Percentiles rank a stretch among this genome's conserved stretches.
These are phyloP conservation scores for Oxyura jamaicensis DNA, from an alignment of 2,113 vertebrate genomes.

Conservation along the genomic window DNA sequence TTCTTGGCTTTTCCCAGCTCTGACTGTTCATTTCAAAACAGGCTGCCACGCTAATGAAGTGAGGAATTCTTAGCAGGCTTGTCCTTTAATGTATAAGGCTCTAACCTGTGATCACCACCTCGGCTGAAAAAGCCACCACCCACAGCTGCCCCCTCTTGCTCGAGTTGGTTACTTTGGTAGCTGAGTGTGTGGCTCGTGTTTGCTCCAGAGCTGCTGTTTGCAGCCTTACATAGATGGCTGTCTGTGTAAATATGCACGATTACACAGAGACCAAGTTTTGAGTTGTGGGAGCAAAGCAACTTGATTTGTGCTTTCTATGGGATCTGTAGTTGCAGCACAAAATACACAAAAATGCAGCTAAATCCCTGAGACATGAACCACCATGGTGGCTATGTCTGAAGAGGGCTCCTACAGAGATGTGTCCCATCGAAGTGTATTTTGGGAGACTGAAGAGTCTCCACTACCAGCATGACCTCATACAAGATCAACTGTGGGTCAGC, in stretches of 20 bases:
- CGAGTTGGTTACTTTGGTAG: background rate
- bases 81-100: background rate
- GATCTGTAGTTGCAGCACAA: background rate
- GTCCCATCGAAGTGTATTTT: background rate
- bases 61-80: background rate
- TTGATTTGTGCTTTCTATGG: background rate
- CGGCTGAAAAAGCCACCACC: background rate
- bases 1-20: background rate
- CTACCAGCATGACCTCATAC: too few species aligned
- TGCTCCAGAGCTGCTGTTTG: background rate
- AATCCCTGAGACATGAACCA: accelerated
- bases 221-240: background rate
- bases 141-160: background rate
- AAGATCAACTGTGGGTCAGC: background rate
- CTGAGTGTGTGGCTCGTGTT: too few species aligned
- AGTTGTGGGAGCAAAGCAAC: background rate
- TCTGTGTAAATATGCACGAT: background rate
- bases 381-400: background rate
- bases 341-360: background rate
- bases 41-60: background rate
- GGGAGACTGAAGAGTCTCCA: background rate
- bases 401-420: background rate
- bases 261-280: background rate
- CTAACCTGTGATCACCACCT: background rate
- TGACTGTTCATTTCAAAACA: background rate